These are phyloP conservation scores for Cephus rjabovi DNA, from an alignment of 2,888 invertebrate genomes.

Conservation along the genomic window DNA sequence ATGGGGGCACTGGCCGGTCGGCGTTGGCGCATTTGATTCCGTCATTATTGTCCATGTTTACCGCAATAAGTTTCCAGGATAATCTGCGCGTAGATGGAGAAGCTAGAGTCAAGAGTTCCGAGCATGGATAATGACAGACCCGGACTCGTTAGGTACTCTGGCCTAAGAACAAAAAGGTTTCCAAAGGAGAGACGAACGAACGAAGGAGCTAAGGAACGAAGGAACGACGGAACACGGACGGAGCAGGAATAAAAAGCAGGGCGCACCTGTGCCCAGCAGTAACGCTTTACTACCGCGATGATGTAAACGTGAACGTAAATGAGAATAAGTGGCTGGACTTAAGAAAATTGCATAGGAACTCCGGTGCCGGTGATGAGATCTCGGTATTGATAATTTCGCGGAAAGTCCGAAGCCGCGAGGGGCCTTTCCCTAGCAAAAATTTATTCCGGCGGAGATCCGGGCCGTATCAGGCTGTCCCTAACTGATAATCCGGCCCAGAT, in stretches of 20 bases:
- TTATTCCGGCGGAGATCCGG: no score
- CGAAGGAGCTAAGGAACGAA: conserved; percentile 36
- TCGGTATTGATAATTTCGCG: conserved; percentile 13
- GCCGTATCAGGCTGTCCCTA: no score
- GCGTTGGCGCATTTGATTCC: conserved; percentile 46
- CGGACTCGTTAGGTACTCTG: conserved; percentile 59
- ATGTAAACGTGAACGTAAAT: conserved; percentile 64
- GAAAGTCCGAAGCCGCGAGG: background rate
- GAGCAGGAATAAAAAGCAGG: conserved; percentile 55
- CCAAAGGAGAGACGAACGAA: conserved; percentile 34
- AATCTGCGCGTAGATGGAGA: conserved; percentile 53
- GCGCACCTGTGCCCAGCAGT: conserved; percentile 62
- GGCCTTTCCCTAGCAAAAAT: no score
- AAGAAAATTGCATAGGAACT: conserved; percentile 53
- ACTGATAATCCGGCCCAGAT: no score
- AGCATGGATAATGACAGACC: conserved; percentile 63
- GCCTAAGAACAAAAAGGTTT: conserved; percentile 48
- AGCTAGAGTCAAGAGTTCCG: conserved; percentile 40
- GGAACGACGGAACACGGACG: conserved; percentile 34
- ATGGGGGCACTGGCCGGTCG: background rate
- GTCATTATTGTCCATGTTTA: conserved; percentile 60
- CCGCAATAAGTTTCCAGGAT: conserved; percentile 60
- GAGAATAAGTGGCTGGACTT: conserved; percentile 59
- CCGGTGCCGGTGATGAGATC: conserved; percentile 9
- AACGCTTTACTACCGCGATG: conserved; percentile 63